Evolutionary conservation across 2,113 vertebrate genomes (phyloP).

Genomic region (Apodemus speciosus): DNA sequence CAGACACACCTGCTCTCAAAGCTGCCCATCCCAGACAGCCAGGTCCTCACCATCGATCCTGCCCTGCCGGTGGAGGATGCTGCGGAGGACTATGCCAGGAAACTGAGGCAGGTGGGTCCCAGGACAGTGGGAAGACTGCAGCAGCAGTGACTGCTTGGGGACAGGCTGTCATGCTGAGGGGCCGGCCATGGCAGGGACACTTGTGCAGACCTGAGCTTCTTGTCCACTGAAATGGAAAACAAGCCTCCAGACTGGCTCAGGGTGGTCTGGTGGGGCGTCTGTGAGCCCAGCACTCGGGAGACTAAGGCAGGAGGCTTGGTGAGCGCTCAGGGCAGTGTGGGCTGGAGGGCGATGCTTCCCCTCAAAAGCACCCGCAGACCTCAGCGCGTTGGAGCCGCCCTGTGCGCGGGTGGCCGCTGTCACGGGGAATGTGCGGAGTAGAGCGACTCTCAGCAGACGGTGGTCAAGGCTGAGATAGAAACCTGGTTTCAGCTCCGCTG

Average conservation of each 20-base stretch:
- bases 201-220: neutral
- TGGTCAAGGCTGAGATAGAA: neutral
- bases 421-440: neutral
- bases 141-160: neutral
- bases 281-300: neutral
- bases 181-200: neutral
- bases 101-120: conserved; percentile 88
- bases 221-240: fast-evolving
- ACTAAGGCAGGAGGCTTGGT: neutral
- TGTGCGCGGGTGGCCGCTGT: neutral
- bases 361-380: neutral
- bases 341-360: neutral
- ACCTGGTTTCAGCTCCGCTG: no score
- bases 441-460: neutral
- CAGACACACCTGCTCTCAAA: conserved; percentile 89
- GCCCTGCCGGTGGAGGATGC: conserved; percentile 88
- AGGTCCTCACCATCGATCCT: conserved; percentile 87
- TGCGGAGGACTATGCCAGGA: conserved; percentile 90
- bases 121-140: neutral
- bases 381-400: neutral
- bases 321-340: neutral
- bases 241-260: neutral
- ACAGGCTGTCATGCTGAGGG: neutral
- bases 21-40: conserved; percentile 86
- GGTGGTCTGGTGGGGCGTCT: fast-evolving